These are phyloP conservation scores for Odontamblyopus lacepedii DNA, from an alignment of 2,797 vertebrate genomes.

Conservation along the genomic window DNA sequence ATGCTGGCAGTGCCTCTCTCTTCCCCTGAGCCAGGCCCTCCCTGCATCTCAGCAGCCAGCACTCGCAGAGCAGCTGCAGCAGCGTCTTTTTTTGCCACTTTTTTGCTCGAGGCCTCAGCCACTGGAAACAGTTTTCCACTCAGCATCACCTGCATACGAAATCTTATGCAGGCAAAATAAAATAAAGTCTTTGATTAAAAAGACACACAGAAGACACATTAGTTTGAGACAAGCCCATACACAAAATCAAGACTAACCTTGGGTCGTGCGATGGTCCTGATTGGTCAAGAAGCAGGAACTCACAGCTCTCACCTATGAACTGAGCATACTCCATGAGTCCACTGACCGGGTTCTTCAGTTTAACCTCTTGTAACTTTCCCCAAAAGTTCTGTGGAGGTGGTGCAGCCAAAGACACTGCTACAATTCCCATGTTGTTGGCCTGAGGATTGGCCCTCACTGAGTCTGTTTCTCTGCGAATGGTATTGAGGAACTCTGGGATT, in stretches of 20 bases:
- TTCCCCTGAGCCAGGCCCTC: constrained; percentile 49
- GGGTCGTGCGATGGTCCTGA: constrained; percentile 94
- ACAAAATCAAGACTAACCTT: constrained; percentile 76
- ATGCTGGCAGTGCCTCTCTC: constrained; percentile 40
- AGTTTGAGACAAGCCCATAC: neutral
- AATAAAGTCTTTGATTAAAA: neutral
- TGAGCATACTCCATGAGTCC: constrained; percentile 92
- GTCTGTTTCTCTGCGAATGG: constrained; percentile 76
- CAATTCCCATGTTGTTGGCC: constrained; percentile 55
- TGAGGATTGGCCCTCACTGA: constrained; percentile 47
- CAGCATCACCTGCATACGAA: constrained; percentile 94
- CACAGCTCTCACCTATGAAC: constrained; percentile 87
- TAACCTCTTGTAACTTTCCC: constrained; percentile 86
- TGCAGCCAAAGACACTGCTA: constrained; percentile 81
- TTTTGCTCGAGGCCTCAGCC: constrained; percentile 93
- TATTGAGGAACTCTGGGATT: constrained; percentile 88
- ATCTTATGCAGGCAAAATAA: constrained; percentile 71
- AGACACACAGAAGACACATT: neutral
- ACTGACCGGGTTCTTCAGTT: constrained; percentile 91
- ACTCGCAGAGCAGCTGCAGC: constrained; percentile 86
- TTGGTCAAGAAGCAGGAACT: constrained; percentile 90
- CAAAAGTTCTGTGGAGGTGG: constrained; percentile 78
- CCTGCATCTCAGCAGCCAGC: constrained; percentile 81
- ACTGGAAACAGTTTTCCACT: constrained; percentile 86
- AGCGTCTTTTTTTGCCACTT: constrained; percentile 93